These are phyloP conservation scores for Pheucticus melanocephalus DNA, from an alignment of 2,113 vertebrate genomes.

Conservation along the genomic window DNA sequence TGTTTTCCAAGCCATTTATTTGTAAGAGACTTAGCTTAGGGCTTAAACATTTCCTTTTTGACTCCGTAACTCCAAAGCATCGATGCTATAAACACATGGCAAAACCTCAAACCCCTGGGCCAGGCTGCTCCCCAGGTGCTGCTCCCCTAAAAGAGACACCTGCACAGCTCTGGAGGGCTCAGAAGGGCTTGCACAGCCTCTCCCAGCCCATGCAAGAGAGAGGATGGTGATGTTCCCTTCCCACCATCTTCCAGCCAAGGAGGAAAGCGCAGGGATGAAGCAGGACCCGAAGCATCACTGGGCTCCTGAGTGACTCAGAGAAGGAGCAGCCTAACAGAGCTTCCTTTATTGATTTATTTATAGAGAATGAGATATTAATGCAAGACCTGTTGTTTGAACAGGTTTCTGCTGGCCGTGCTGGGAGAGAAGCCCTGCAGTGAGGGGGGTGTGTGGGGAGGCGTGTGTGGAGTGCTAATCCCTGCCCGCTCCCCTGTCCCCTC, in stretches of 20 bases:
- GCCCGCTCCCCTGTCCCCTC: not conserved
- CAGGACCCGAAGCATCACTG: not conserved
- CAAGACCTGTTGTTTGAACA: slow-evolving; percentile 54
- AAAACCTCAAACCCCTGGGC: not conserved
- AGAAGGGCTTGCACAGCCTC: not conserved
- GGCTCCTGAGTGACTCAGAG: not conserved
- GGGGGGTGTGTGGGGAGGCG: not conserved
- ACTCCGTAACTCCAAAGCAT: not conserved
- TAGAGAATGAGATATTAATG: slow-evolving; percentile 46
- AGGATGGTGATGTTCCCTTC: not conserved
- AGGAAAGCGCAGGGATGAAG: not conserved
- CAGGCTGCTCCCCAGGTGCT: not conserved
- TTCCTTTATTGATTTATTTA: slow-evolving; percentile 64
- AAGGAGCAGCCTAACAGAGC: not conserved
- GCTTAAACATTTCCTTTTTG: not conserved
- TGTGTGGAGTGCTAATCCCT: not conserved
- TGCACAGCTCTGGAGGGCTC: not conserved
- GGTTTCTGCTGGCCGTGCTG: not conserved
- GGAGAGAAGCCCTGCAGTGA: not conserved
- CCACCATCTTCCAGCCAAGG: rapidly evolving
- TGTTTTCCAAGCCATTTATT: not conserved
- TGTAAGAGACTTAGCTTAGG: not conserved
- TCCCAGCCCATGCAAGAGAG: not conserved
- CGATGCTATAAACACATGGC: rapidly evolving
- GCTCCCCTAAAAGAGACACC: not conserved